phyloP scores from a whole-genome alignment of 1,140 invertebrate genomes.

The Tyrophagus putrescentiae region DNA sequence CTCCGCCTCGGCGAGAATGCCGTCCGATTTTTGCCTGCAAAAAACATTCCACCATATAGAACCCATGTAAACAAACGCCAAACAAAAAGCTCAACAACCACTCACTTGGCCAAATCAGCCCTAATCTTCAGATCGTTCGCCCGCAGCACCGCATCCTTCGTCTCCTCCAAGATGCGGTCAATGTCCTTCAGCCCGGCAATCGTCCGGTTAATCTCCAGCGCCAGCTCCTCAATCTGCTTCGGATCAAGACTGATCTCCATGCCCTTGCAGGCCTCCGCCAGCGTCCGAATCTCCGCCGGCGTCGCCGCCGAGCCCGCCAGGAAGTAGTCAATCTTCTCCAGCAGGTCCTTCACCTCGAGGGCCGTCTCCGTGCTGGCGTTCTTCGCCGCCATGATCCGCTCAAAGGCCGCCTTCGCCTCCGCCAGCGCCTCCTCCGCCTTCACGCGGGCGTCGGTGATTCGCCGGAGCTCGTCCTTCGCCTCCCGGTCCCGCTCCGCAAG shows the following conservation, averaged over 20 bases:
- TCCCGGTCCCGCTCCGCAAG: slow-evolving; percentile 64
- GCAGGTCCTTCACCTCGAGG: slow-evolving; percentile 41
- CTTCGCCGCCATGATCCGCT: slow-evolving; percentile 40
- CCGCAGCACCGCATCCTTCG: slow-evolving; percentile 53
- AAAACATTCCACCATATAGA: slow-evolving; percentile 20
- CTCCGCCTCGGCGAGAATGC: slow-evolving; percentile 41
- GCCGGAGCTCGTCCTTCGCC: slow-evolving; percentile 41
- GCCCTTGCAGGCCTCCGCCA: slow-evolving; percentile 46
- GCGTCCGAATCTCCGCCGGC: slow-evolving; percentile 58
- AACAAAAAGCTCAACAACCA: slow-evolving; percentile 17
- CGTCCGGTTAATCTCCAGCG: slow-evolving; percentile 64
- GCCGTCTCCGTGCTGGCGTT: slow-evolving; percentile 43
- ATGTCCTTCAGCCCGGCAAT: slow-evolving; percentile 73
- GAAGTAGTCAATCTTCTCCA: slow-evolving; percentile 56
- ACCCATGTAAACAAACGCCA: neutral
- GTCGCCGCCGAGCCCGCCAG: slow-evolving; percentile 55
- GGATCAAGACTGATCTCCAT: slow-evolving; percentile 52
- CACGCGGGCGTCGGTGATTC: slow-evolving; percentile 44
- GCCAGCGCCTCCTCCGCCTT: slow-evolving; percentile 41
- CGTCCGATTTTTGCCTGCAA: slow-evolving; percentile 38
- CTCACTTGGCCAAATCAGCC: slow-evolving; percentile 59
- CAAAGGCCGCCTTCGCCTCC: slow-evolving; percentile 45
- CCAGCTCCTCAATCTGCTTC: slow-evolving; percentile 65
- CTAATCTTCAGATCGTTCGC: slow-evolving; percentile 57
- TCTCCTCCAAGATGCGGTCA: slow-evolving; percentile 70